Base-by-base conservation (phyloP, 2,888 invertebrate species). In the Chrysotoxum bicinctum region DNA sequence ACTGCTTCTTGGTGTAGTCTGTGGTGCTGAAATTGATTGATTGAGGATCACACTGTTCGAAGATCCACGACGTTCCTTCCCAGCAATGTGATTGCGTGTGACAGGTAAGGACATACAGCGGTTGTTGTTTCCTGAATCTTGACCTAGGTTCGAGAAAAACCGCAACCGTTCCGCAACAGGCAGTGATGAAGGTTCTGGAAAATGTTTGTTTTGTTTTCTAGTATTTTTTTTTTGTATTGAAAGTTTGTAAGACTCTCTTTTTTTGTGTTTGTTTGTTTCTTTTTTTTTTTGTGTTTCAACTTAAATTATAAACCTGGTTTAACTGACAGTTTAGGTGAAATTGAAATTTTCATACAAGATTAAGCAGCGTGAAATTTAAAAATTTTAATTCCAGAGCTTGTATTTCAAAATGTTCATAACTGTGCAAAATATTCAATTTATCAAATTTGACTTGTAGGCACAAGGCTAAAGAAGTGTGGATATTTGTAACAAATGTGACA, bases 171-270 rank as follows among this genome's bases (percentile, higher is more conserved):
- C 91, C 78, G 91, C 90, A 54, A 91, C 88, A 69, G 91, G 90
- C 66, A 92, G 87, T 21, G 91, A 91, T 79, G 91, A 91, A 40
- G 91, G 91, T 79, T 92, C 91, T 91, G 89, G 52, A 87, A 87
- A 64, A 72, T 58, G 37, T 80, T 72, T 60, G 14, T 26, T 50
- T 50, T 26, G 26, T 45, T 74, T 75, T 62, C 50, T 56, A 14
- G 58, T 60, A 19, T 35, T 56, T 4, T 37, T 58, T 32, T 19
- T 68, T 48, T 26, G 16, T 60, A 37, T 58, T 56, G 14, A 6
- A 3, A 21, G 43, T 23, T 56, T 37, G 26, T 43, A 1, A 50
- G 19, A 43, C 56, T 73, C 19, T 52, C 21, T 58, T 75, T 16
- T 8, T 3, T 66, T 66, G 56, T 48, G 69, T 76, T n/a, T 85